phyloP scores from a whole-genome alignment of 2,113 vertebrate species.

The Corvus cornix region DNA sequence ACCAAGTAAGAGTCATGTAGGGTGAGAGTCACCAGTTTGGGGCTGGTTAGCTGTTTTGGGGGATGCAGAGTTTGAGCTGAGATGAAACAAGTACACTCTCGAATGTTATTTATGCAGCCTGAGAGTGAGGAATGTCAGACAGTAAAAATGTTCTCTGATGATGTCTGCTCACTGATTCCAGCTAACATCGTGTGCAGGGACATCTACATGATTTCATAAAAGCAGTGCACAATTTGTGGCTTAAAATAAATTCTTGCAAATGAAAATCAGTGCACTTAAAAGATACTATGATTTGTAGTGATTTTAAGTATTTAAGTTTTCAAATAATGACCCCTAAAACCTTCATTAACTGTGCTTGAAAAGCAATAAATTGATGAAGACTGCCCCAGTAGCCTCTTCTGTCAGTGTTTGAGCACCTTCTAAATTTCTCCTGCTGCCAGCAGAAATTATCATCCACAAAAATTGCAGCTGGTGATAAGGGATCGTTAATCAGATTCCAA shows the following conservation, averaged over 20 bases:
- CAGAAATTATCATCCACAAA: not conserved
- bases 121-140: not conserved
- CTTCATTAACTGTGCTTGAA: not conserved
- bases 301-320: slow-evolving; percentile 44
- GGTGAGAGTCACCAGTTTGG: not conserved
- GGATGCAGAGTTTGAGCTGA: not conserved
- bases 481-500: not conserved
- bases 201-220: slow-evolving; percentile 12
- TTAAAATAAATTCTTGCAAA: slow-evolving; percentile 44
- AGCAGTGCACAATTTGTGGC: not conserved
- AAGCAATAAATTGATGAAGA: slow-evolving; percentile 17
- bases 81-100: not conserved
- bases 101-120: not conserved
- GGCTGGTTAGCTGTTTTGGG: not conserved
- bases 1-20: not conserved
- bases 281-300: slow-evolving; percentile 4
- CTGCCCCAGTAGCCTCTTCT: not conserved
- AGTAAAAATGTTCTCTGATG: not conserved
- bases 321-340: slow-evolving; percentile 32
- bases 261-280: slow-evolving; percentile 29
- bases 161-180: slow-evolving; percentile 2
- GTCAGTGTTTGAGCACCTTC: not conserved
- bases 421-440: slow-evolving; percentile 8
- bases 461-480: not conserved
- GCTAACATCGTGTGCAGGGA: not conserved